Evolutionary conservation across 2,888 invertebrate genomes (phyloP).

Genomic region (Lordiphosa andalusiaca): DNA sequence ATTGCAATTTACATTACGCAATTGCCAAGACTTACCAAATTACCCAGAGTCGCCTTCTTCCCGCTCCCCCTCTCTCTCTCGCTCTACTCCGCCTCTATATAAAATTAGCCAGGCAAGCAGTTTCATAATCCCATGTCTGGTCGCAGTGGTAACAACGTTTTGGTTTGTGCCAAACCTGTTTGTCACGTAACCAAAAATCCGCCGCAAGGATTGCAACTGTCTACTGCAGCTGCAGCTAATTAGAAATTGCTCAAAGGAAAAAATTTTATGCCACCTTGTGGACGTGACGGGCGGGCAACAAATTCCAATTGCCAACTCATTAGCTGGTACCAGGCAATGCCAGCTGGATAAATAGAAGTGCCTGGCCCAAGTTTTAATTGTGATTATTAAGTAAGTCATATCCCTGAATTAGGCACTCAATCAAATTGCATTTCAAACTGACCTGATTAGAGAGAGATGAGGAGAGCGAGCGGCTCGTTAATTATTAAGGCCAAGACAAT

Average conservation of each 20-base stretch:
- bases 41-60: neutral
- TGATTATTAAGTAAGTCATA: constrained; percentile 31
- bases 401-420: constrained; percentile 34
- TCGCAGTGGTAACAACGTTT: constrained; percentile 1
- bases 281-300: constrained; percentile 53
- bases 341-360: neutral
- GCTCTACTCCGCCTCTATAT: neutral
- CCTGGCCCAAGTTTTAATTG: constrained; percentile 9
- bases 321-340: constrained; percentile 3
- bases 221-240: constrained; percentile 56
- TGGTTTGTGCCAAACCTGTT: constrained; percentile 37
- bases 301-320: constrained; percentile 30
- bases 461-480: constrained; percentile 37
- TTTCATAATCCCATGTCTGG: constrained; percentile 34
- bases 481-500: constrained; percentile 47
- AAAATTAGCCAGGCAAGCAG: constrained; percentile 31
- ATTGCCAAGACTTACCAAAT: no score
- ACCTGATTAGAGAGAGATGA: constrained; percentile 43
- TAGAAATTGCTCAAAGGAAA: constrained; percentile 39
- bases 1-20: neutral
- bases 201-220: constrained; percentile 50
- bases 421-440: constrained; percentile 31
- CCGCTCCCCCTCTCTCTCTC: neutral
- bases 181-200: constrained; percentile 50
- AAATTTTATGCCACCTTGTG: constrained; percentile 56